These are phyloP conservation scores for Propithecus deckenii DNA, from an alignment of 2,797 vertebrate genomes.

Conservation along the genomic window DNA sequence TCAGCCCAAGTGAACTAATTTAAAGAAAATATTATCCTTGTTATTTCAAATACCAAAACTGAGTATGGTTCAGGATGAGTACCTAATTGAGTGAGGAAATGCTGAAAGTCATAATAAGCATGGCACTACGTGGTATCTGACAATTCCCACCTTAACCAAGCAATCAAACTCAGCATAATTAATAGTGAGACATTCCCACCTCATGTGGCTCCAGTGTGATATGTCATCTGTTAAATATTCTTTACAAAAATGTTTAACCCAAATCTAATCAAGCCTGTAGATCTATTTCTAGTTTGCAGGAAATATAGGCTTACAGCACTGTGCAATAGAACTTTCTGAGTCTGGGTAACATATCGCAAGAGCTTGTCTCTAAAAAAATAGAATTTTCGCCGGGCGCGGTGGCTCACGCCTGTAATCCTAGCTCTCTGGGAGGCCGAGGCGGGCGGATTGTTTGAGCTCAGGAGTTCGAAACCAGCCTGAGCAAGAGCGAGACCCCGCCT, in stretches of 20 bases:
- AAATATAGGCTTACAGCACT: not conserved
- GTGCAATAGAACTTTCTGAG: not conserved
- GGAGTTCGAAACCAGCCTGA: too few species aligned
- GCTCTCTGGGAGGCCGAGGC: too few species aligned
- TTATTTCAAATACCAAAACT: slow-evolving; percentile 51
- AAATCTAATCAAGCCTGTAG: slow-evolving; percentile 16
- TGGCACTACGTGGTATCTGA: not conserved
- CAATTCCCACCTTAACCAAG: not conserved
- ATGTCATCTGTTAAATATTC: slow-evolving; percentile 8
- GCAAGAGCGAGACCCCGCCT: too few species aligned
- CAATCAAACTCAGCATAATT: slow-evolving; percentile 31
- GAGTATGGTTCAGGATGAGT: not conserved
- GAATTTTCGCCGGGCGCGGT: too few species aligned
- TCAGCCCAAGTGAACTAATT: not conserved
- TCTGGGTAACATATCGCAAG: too few species aligned
- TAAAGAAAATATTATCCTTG: not conserved
- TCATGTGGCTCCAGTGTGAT: not conserved
- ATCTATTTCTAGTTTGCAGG: not conserved
- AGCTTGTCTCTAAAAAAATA: too few species aligned
- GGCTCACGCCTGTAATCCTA: too few species aligned
- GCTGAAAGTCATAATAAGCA: not conserved
- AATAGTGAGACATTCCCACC: not conserved
- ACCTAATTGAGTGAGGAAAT: slow-evolving; percentile 53
- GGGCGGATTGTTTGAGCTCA: too few species aligned
- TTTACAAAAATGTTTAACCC: slow-evolving; percentile 10